phyloP scores from a whole-genome alignment of 2,113 vertebrate genomes.

The Nansenia antarctica region DNA sequence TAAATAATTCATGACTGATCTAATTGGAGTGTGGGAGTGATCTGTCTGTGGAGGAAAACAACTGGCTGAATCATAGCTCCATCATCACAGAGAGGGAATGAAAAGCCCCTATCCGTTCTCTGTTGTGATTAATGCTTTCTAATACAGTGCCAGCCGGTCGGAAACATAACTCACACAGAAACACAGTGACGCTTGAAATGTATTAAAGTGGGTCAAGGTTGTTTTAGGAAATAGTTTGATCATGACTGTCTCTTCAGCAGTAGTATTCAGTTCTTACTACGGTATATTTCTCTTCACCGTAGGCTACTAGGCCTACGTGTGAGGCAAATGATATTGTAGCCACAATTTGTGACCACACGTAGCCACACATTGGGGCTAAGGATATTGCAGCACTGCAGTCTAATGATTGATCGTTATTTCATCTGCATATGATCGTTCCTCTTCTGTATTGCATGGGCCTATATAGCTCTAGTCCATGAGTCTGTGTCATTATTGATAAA shows the following conservation, averaged over 20 bases:
- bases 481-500: background rate
- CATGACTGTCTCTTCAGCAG: background rate
- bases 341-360: background rate
- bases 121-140: conserved; percentile 12
- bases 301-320: background rate
- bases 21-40: conserved; percentile 43
- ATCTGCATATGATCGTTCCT: background rate
- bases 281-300: background rate
- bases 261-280: background rate
- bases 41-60: conserved; percentile 46
- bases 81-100: conserved; percentile 8
- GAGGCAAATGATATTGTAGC: no score
- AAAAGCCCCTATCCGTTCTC: conserved; percentile 11
- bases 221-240: background rate
- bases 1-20: conserved; percentile 55
- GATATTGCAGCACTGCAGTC: background rate
- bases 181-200: background rate
- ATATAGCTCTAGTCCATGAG: background rate
- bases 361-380: background rate
- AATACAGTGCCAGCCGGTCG: conserved; percentile 19
- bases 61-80: conserved; percentile 33
- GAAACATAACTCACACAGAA: conserved; percentile 1
- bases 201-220: background rate
- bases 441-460: background rate
- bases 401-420: background rate